phyloP scores from a whole-genome alignment of 2,113 vertebrate genomes.

The Paracanthobrama guichenoti region DNA sequence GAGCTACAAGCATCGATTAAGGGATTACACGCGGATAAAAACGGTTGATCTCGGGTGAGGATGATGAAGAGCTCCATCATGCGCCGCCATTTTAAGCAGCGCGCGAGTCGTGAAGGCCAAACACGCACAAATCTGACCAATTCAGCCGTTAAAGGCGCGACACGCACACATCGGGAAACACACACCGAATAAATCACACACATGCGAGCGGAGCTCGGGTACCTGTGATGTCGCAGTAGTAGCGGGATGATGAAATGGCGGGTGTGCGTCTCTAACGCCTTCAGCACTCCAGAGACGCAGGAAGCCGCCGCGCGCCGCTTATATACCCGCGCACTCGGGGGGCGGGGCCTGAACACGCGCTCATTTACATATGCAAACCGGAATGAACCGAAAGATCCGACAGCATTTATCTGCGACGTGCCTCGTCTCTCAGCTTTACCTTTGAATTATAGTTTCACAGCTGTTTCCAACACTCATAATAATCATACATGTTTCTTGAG shows the following conservation, averaged over 20 bases:
- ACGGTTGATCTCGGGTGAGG: neutral
- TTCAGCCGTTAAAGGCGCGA: accelerated
- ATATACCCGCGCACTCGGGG: neutral
- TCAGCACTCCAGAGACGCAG: slow-evolving; percentile 13
- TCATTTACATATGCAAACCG: neutral
- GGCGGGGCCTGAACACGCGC: neutral
- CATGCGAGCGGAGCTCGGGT: neutral
- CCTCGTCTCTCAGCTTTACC: too few relatives aligned
- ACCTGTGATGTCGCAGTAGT: slow-evolving; percentile 20
- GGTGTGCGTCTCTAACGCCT: neutral
- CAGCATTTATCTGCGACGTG: too few relatives aligned
- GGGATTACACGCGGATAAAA: neutral
- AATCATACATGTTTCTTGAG: too few relatives aligned
- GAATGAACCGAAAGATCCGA: neutral
- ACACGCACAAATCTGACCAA: neutral
- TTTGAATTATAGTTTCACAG: too few relatives aligned
- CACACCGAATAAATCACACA: neutral
- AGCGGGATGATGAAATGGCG: neutral
- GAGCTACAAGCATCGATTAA: neutral
- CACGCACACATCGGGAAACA: accelerated
- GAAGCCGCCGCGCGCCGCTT: neutral
- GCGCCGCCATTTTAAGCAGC: slow-evolving; percentile 34
- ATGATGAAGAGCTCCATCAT: neutral
- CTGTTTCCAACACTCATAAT: too few relatives aligned
- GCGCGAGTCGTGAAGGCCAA: neutral